Conservation (phyloP, 2,113 vertebrate species). For the Oreochromis niloticus region DNA sequence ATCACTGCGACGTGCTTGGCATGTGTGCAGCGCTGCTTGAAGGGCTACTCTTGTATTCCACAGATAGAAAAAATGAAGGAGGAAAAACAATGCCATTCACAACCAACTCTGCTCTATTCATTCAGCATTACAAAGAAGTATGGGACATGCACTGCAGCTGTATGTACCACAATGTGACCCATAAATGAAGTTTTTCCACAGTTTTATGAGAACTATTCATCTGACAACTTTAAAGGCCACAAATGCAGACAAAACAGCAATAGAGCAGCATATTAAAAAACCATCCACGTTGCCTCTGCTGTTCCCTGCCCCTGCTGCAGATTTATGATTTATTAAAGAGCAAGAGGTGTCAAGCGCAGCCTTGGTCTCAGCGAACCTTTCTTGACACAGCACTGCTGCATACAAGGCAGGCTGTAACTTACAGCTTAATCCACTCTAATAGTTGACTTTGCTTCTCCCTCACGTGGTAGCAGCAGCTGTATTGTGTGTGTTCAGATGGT, state of each 20-base stretch:
- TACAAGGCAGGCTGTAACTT: neutral
- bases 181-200: neutral
- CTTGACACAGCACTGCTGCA: neutral
- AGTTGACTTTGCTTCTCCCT: neutral
- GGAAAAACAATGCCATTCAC: neutral
- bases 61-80: neutral
- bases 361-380: neutral
- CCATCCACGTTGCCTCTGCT: neutral
- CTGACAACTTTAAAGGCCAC: neutral
- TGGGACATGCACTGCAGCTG: neutral
- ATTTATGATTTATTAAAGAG: conserved; percentile 8
- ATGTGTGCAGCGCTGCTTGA: neutral
- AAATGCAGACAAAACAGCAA: neutral
- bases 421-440: neutral
- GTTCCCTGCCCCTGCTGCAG: neutral
- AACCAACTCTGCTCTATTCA: neutral
- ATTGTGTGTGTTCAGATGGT: neutral
- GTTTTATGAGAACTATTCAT: neutral
- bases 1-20: neutral
- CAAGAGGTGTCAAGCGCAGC: neutral
- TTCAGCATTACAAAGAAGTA: neutral
- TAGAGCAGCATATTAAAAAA: neutral
- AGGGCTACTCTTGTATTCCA: neutral
- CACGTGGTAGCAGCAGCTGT: neutral
- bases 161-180: neutral